Evolutionary conservation across 1,140 invertebrate genomes (phyloP).

Genomic region (Teleogryllus occipitalis): DNA sequence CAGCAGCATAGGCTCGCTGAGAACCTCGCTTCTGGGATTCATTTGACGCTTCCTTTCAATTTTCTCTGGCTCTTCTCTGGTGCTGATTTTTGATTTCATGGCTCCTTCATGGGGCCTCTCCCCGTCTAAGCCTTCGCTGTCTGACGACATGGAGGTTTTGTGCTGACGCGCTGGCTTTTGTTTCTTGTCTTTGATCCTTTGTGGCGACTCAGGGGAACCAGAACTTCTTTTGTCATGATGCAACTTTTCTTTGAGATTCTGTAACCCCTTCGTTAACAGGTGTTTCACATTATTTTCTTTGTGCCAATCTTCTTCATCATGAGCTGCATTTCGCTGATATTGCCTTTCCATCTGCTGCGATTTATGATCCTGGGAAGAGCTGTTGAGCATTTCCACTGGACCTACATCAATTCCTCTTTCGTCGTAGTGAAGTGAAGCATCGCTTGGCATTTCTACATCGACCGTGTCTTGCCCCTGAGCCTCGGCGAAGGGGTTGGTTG

Average conservation of each 20-base stretch:
- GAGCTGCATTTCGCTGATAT: not conserved
- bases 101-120: not conserved
- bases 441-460: not conserved
- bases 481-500: not conserved
- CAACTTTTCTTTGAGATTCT: slow-evolving; percentile 19
- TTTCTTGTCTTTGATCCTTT: not conserved
- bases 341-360: not conserved
- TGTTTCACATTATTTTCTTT: slow-evolving; percentile 19
- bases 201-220: not conserved
- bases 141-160: not conserved
- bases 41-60: not conserved
- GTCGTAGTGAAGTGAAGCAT: slow-evolving; percentile 8
- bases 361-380: not conserved
- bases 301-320: not conserved
- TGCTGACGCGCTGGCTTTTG: not conserved
- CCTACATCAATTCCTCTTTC: slow-evolving; percentile 21
- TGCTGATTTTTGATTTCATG: not conserved
- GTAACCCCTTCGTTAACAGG: slow-evolving; percentile 18
- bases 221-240: slow-evolving; percentile 18
- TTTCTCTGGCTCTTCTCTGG: slow-evolving; percentile 11
- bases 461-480: not conserved
- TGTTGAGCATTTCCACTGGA: not conserved
- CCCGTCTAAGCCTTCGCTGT: not conserved
- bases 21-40: not conserved
- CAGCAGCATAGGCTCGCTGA: not conserved